Evolutionary conservation across 2,888 invertebrate genomes (phyloP).

Genomic region (Meliscaeva auricollis): DNA sequence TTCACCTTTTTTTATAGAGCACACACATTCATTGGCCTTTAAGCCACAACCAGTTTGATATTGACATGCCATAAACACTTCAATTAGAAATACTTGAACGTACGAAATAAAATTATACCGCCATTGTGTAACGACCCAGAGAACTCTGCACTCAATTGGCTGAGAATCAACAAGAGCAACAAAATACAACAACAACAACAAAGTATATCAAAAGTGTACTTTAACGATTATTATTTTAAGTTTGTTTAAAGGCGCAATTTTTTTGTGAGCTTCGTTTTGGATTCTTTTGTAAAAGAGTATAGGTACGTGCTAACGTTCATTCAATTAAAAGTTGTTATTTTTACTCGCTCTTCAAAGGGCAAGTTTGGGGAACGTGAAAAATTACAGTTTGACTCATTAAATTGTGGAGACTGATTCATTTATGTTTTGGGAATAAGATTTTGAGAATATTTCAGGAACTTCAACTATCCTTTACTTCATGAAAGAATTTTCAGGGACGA

Average conservation of each 20-base stretch:
- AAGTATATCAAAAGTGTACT: constrained; percentile 7
- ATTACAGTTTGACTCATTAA: too few species aligned
- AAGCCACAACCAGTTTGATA: constrained; percentile 39
- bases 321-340: constrained; percentile 17
- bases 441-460: neutral
- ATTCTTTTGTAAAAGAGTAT: constrained; percentile 17
- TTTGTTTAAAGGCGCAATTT: constrained; percentile 1
- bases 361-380: neutral
- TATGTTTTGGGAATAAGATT: too few species aligned
- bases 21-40: constrained; percentile 43
- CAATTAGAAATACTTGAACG: constrained; percentile 47
- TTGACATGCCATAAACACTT: constrained; percentile 54
- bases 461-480: too few species aligned
- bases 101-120: constrained; percentile 4
- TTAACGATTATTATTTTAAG: constrained; percentile 16
- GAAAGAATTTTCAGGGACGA: too few species aligned
- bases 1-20: constrained; percentile 41
- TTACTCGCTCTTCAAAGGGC: neutral
- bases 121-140: constrained; percentile 42
- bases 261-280: constrained; percentile 10
- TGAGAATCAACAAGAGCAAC: constrained; percentile 31
- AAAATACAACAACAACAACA: neutral
- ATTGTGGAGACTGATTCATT: too few species aligned
- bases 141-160: constrained; percentile 50
- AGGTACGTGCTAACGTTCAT: constrained; percentile 35